phyloP scores from a whole-genome alignment of 1,140 invertebrate species.

The Zaprionus tsacasi region DNA sequence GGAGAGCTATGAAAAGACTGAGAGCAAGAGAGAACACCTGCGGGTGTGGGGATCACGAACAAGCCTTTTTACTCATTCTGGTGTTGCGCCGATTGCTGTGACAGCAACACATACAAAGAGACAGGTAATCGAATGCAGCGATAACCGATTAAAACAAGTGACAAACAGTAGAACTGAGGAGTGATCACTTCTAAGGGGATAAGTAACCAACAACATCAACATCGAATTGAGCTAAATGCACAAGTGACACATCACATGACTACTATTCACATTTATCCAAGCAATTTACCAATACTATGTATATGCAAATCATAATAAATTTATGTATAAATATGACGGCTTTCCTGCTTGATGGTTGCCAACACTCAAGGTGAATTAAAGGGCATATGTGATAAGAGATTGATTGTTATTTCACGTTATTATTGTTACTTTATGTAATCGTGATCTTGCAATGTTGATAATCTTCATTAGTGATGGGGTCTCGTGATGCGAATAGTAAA shows the following conservation, averaged over 20 bases:
- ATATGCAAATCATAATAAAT: constrained; percentile 21
- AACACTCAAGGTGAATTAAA: constrained; percentile 34
- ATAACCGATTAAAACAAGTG: constrained; percentile 45
- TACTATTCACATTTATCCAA: constrained; percentile 1
- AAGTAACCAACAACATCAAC: constrained; percentile 1
- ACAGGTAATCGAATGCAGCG: constrained; percentile 16
- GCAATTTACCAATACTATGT: neutral
- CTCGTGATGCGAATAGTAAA: constrained; percentile 32
- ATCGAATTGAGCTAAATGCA: neutral
- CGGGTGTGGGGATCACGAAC: constrained; percentile 42
- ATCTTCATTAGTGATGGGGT: constrained; percentile 3
- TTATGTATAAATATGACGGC: constrained; percentile 17
- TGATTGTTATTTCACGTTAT: constrained; percentile 5
- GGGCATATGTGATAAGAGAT: constrained; percentile 27
- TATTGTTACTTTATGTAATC: constrained; percentile 15
- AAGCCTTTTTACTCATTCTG: constrained; percentile 23
- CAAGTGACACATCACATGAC: constrained; percentile 5
- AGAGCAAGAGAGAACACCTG: constrained; percentile 24
- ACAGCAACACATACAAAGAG: constrained; percentile 15
- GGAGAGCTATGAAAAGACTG: neutral
- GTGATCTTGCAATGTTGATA: constrained; percentile 8
- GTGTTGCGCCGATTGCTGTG: constrained; percentile 40
- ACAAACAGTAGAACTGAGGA: constrained; percentile 19
- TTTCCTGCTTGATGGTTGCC: constrained; percentile 11
- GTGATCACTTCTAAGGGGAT: neutral